Percentiles rank a stretch among this genome's conserved stretches.
phyloP scores from a whole-genome alignment of 37 sponge, comb jelly and placozoan genomes.

The Sycon ciliatum region DNA sequence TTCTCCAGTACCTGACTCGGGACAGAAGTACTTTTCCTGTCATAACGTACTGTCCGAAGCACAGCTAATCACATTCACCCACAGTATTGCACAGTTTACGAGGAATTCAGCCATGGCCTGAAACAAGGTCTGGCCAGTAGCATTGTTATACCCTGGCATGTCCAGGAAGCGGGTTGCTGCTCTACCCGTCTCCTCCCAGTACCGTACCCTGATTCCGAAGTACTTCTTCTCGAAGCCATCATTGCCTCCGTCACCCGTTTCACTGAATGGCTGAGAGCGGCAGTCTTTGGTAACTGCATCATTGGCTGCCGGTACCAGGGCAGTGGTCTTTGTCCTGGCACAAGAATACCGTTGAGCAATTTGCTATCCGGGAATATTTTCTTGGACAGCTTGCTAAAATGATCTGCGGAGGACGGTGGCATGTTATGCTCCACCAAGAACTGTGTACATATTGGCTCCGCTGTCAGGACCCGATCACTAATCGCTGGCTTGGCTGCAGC shows the following conservation, averaged over 20 bases:
- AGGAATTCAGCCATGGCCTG: not conserved
- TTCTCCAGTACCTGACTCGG: conserved; percentile 10
- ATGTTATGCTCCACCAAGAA: conserved; percentile 12
- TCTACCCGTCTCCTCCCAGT: conserved; percentile 12
- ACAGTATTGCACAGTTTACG: not conserved
- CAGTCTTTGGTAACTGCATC: too few relatives aligned
- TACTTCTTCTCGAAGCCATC: conserved; percentile 22
- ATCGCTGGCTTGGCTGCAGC: too few relatives aligned
- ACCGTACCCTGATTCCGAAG: conserved; percentile 25
- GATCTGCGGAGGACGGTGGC: not conserved
- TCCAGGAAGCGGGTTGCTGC: conserved; percentile 31
- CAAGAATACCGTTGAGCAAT: too few relatives aligned
- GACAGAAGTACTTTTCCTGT: conserved; percentile 16
- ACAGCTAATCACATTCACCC: conserved; percentile 5
- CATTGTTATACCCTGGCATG: conserved; percentile 29
- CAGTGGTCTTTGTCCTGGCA: too few relatives aligned
- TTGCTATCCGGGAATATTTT: not conserved
- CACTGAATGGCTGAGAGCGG: too few relatives aligned
- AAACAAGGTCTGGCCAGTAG: conserved; percentile 24
- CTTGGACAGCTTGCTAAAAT: not conserved
- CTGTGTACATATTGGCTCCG: too few relatives aligned
- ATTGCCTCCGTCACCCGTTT: conserved; percentile 43
- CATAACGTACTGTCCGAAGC: conserved; percentile 11
- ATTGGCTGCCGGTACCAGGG: too few relatives aligned
- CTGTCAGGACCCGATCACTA: too few relatives aligned